These are phyloP conservation scores for Coilia nasus DNA, from an alignment of 2,797 vertebrate species.

Conservation along the genomic window DNA sequence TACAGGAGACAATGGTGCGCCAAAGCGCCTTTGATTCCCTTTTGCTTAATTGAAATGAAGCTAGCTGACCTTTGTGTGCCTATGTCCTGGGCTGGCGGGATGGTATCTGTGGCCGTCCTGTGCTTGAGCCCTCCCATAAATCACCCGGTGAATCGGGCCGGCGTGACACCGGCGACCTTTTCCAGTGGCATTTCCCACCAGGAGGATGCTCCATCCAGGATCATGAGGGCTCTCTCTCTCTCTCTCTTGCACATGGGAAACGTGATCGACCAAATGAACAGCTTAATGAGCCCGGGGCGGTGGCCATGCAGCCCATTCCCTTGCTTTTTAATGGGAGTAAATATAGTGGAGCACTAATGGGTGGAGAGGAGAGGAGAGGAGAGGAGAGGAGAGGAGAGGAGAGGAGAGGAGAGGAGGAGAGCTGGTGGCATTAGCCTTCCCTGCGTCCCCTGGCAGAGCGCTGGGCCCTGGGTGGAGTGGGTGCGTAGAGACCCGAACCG, in stretches of 20 bases:
- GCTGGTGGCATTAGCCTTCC: background rate
- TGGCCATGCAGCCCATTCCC: background rate
- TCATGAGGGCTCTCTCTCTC: conserved; percentile 30
- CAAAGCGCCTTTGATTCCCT: conserved; percentile 24
- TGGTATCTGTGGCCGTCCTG: conserved; percentile 56
- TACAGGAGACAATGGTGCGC: background rate
- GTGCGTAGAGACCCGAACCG: too few species aligned
- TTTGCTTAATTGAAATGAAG: conserved; percentile 74
- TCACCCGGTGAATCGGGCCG: conserved; percentile 67
- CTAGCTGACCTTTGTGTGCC: conserved; percentile 72
- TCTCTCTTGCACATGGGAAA: conserved; percentile 34
- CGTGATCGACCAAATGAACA: background rate
- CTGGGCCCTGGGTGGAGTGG: too few species aligned
- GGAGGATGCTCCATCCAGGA: conserved; percentile 66
- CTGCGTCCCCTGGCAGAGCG: too few species aligned
- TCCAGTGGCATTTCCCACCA: conserved; percentile 72
- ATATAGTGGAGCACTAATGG: background rate
- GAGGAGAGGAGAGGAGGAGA: background rate
- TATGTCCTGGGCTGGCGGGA: conserved; percentile 58
- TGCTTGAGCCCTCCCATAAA: conserved; percentile 63
- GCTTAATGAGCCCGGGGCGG: background rate
- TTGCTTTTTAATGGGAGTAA: background rate
- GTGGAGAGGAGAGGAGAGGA: background rate
- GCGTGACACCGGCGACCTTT: conserved; percentile 71
- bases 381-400: background rate